phyloP scores from a whole-genome alignment of 2,797 vertebrate genomes.

The Hydrophis major region DNA sequence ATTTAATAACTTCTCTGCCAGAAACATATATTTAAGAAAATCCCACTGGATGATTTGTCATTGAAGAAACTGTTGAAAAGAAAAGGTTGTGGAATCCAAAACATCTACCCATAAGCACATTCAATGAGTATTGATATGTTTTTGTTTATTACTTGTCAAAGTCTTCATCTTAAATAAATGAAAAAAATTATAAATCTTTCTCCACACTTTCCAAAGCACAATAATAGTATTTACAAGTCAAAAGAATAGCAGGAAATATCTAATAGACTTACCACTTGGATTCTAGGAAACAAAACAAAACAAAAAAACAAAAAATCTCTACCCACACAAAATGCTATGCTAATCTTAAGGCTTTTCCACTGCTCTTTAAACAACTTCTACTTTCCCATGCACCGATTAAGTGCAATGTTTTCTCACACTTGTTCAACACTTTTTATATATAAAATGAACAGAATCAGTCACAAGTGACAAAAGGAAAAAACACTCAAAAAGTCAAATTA shows the following conservation, averaged over 20 bases:
- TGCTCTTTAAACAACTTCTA: conserved; percentile 55
- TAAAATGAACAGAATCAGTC: not conserved
- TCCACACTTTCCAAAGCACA: conserved; percentile 62
- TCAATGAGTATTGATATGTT: conserved; percentile 48
- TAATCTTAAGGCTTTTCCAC: conserved; percentile 49
- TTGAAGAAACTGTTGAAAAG: not conserved
- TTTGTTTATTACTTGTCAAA: conserved; percentile 45
- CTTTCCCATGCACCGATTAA: conserved; percentile 43
- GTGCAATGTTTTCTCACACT: conserved; percentile 29
- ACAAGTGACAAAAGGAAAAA: not conserved
- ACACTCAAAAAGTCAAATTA: not conserved
- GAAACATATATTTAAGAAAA: conserved; percentile 19
- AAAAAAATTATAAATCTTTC: conserved; percentile 59
- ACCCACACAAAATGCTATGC: conserved; percentile 41
- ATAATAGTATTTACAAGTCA: conserved; percentile 70
- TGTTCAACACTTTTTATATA: conserved; percentile 23
- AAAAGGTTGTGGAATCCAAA: conserved; percentile 21
- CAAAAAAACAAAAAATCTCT: not conserved
- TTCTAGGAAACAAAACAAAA: conserved; percentile 63
- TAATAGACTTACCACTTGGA: conserved; percentile 65
- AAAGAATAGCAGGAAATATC: conserved; percentile 69
- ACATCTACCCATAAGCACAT: conserved; percentile 3
- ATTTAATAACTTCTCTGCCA: not conserved
- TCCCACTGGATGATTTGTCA: conserved; percentile 14
- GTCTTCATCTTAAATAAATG: conserved; percentile 55